Evolutionary conservation across 2,888 invertebrate species (phyloP).

Genomic region (Harpagoxenus sublaevis): DNA sequence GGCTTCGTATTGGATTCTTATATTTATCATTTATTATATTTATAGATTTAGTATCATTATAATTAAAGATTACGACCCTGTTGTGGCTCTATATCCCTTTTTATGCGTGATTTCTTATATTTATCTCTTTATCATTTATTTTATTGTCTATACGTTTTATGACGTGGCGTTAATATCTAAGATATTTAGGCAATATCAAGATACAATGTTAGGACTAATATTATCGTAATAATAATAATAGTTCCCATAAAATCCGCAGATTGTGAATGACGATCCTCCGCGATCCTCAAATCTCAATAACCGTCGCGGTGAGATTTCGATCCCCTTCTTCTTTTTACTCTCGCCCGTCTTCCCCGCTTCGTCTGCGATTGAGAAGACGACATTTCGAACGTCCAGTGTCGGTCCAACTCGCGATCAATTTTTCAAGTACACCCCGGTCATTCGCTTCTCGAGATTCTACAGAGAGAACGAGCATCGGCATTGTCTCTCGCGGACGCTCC

Average conservation of each 20-base stretch:
- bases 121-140: background rate
- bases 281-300: background rate
- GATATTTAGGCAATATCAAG: background rate
- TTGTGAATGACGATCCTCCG: background rate
- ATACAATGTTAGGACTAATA: background rate
- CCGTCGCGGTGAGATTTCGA: constrained; percentile 5
- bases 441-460: constrained; percentile 52
- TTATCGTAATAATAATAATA: background rate
- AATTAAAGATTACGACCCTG: no score
- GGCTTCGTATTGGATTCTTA: background rate
- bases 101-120: background rate
- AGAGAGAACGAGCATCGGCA: constrained; percentile 52
- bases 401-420: constrained; percentile 56
- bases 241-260: background rate
- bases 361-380: constrained; percentile 39
- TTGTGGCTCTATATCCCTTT: no score
- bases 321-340: background rate
- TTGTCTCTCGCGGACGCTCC: constrained; percentile 53
- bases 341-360: background rate
- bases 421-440: constrained; percentile 56
- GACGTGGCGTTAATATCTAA: background rate
- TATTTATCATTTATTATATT: background rate
- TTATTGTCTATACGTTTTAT: background rate
- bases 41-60: no score
- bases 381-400: constrained; percentile 52